A percentile compares a stretch with the other conserved stretches of the same genome.
Evolutionary conservation across 1,140 invertebrate species (phyloP).

Genomic region (Drosophila navojoa): DNA sequence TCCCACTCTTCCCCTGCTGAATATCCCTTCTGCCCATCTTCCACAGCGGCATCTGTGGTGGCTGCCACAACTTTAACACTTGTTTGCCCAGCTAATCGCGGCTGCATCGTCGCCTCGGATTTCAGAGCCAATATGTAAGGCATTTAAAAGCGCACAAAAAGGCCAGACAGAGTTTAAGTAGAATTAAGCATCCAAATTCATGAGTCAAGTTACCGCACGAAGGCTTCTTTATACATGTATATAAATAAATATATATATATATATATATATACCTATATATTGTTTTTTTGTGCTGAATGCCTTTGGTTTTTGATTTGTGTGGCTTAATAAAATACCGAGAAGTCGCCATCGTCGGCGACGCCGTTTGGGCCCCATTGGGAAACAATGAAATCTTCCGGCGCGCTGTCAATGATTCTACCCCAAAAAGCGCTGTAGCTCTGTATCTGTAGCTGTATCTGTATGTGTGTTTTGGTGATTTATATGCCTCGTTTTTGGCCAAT

Average conservation of each 20-base stretch:
- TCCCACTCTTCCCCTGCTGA: not conserved
- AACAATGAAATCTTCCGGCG: conserved; percentile 81
- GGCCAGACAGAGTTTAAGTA: conserved; percentile 61
- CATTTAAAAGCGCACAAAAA: conserved; percentile 51
- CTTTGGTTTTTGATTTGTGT: conserved; percentile 76
- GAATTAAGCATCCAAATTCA: conserved; percentile 80
- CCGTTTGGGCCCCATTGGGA: conserved; percentile 63
- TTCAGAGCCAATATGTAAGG: conserved; percentile 58
- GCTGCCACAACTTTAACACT: conserved; percentile 73
- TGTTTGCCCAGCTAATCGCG: conserved; percentile 75
- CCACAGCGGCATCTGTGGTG: conserved; percentile 23
- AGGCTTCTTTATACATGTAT: conserved; percentile 51
- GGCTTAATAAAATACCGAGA: conserved; percentile 82
- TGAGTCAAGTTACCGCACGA: conserved; percentile 70
- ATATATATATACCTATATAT: conserved; percentile 23
- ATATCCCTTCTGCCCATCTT: not conserved
- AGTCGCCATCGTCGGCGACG: conserved; percentile 61
- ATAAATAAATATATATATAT: conserved; percentile 31
- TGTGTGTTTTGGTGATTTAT: conserved; percentile 65
- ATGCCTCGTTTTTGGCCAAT: conserved; percentile 78
- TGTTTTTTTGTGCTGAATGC: conserved; percentile 34
- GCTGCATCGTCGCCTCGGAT: conserved; percentile 41
- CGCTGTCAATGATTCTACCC: conserved; percentile 80
- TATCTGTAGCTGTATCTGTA: conserved; percentile 23
- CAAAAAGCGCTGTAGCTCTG: conserved; percentile 40